Conservation (phyloP, 2,888 invertebrate genomes). For the Volucella inanis region DNA sequence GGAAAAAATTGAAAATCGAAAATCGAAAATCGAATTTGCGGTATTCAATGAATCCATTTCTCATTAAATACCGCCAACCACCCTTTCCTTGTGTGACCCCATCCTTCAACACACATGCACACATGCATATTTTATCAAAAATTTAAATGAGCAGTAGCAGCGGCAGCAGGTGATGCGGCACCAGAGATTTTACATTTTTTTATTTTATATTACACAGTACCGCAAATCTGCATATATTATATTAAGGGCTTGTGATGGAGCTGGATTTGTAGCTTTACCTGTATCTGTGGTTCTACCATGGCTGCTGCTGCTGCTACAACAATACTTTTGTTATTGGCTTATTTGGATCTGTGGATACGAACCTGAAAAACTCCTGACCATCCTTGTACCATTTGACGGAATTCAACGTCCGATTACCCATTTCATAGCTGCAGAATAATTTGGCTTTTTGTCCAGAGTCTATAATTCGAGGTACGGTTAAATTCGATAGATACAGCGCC, state of each 20-base stretch:
- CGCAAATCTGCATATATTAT: slow-evolving; percentile 68
- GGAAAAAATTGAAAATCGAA: slow-evolving; percentile 37
- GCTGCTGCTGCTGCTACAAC: background rate
- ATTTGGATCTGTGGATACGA: slow-evolving; percentile 64
- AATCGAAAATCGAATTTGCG: slow-evolving; percentile 68
- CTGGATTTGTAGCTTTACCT: background rate
- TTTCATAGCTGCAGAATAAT: slow-evolving; percentile 83
- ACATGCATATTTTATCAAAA: slow-evolving; percentile 70
- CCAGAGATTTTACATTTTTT: background rate
- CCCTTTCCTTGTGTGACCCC: background rate
- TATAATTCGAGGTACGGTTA: slow-evolving; percentile 83
- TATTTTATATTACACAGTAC: slow-evolving; percentile 39
- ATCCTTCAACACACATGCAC: slow-evolving; percentile 25
- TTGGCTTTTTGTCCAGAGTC: slow-evolving; percentile 82
- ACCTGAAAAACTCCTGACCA: slow-evolving; percentile 83
- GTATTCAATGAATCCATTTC: slow-evolving; percentile 72
- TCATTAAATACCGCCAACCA: slow-evolving; percentile 44
- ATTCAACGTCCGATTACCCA: slow-evolving; percentile 83
- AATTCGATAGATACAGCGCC: slow-evolving; percentile 81
- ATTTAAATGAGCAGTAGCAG: slow-evolving; percentile 71
- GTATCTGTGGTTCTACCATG: slow-evolving; percentile 2
- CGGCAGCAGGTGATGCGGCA: slow-evolving; percentile 58
- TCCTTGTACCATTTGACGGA: slow-evolving; percentile 84
- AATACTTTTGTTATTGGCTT: slow-evolving; percentile 13
- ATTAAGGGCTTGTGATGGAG: slow-evolving; percentile 52